Evolutionary conservation across 2,113 vertebrate genomes (phyloP).

Genomic region (Cinclus cinclus): DNA sequence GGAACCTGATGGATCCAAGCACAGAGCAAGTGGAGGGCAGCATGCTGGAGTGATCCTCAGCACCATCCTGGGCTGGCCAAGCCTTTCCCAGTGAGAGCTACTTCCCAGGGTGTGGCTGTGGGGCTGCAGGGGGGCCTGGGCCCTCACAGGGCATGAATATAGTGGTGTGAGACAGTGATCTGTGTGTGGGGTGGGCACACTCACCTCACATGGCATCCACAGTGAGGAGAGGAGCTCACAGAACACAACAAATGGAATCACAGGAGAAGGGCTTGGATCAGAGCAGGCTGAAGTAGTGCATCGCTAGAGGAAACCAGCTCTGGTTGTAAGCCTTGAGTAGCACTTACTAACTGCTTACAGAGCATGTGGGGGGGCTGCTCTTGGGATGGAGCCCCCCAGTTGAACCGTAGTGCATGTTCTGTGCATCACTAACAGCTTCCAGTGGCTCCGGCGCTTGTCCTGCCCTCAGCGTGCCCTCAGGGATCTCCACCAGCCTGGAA

Average conservation of each 20-base stretch:
- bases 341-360: constrained; percentile 26
- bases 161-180: background rate
- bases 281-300: background rate
- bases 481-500: background rate
- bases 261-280: background rate
- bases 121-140: background rate
- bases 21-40: background rate
- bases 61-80: background rate
- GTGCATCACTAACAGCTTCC: constrained; percentile 38
- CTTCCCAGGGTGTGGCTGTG: background rate
- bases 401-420: background rate
- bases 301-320: constrained; percentile 12
- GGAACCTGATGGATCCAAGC: background rate
- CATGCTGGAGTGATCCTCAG: background rate
- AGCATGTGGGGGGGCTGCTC: constrained; percentile 11
- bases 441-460: background rate
- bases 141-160: background rate
- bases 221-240: accelerated
- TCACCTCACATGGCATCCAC: background rate
- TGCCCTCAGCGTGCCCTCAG: background rate
- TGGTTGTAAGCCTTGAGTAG: background rate
- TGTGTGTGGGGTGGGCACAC: background rate
- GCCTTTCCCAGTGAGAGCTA: background rate
- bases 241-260: background rate
- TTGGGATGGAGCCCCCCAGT: background rate